phyloP scores from a whole-genome alignment of 2,797 vertebrate genomes.

The Xiphophorus birchmanni region DNA sequence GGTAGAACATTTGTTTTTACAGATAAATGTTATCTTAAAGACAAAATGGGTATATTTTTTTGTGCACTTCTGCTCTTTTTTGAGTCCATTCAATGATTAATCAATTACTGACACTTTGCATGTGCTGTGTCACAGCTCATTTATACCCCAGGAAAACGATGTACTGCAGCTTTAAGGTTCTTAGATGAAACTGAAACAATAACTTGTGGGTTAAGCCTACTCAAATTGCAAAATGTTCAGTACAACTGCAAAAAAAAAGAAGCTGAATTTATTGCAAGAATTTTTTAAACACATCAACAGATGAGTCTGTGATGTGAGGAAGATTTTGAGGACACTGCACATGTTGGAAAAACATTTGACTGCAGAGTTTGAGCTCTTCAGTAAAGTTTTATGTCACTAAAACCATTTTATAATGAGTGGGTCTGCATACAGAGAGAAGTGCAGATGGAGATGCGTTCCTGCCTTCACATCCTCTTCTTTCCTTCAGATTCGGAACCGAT shows the following conservation, averaged over 20 bases:
- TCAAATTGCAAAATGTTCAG: not conserved
- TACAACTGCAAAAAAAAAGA: not conserved
- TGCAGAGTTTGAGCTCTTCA: not conserved
- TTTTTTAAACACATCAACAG: not conserved
- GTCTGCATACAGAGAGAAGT: not conserved
- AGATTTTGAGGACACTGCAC: not conserved
- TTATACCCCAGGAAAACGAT: not conserved
- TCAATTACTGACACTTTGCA: not conserved
- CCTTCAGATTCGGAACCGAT: not conserved
- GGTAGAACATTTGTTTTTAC: too few species aligned
- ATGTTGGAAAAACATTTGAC: not conserved
- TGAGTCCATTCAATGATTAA: too few species aligned
- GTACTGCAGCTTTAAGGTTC: not conserved
- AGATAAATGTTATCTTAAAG: too few species aligned
- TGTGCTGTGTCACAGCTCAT: not conserved
- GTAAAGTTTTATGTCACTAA: not conserved
- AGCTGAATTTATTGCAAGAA: not conserved
- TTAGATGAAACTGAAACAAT: not conserved
- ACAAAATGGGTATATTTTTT: too few species aligned
- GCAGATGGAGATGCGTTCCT: not conserved
- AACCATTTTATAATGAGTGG: not conserved
- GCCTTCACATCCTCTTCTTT: constrained; percentile 36
- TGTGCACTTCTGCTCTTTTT: too few species aligned
- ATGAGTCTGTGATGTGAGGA: too few species aligned
- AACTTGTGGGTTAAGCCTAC: not conserved